phyloP scores from a whole-genome alignment of 2,113 vertebrate species.

The Heterotis niloticus region DNA sequence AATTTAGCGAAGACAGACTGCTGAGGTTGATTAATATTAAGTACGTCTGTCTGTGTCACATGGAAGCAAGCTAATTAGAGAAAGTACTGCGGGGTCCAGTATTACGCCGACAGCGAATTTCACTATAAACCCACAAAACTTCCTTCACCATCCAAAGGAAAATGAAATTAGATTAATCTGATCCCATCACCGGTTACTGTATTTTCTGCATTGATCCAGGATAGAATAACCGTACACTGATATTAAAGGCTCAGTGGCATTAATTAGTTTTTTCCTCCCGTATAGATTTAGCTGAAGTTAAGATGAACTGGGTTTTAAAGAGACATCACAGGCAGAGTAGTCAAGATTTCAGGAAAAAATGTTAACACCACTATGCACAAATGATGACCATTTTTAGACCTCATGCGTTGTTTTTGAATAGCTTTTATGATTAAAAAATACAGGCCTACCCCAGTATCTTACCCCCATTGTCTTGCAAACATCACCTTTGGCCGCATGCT shows the following conservation, averaged over 20 bases:
- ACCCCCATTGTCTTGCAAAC: too few relatives aligned
- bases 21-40: constrained; percentile 35
- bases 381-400: too few relatives aligned
- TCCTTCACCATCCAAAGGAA: neutral
- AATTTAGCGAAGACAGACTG: constrained; percentile 30
- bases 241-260: neutral
- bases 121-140: neutral
- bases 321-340: too few relatives aligned
- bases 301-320: too few relatives aligned
- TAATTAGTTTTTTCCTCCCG: neutral
- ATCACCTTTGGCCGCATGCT: too few relatives aligned
- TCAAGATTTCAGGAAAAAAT: too few relatives aligned
- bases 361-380: too few relatives aligned
- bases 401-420: too few relatives aligned
- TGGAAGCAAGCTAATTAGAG: constrained; percentile 30
- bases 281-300: neutral
- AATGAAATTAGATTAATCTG: constrained; percentile 1
- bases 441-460: too few relatives aligned
- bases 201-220: constrained; percentile 1
- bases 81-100: constrained; percentile 23
- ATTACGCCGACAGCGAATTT: constrained; percentile 15
- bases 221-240: neutral
- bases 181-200: neutral
- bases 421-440: too few relatives aligned
- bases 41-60: constrained; percentile 24